phyloP scores from a whole-genome alignment of 2,113 vertebrate species.

The Ophthalmotilapia sp. region DNA sequence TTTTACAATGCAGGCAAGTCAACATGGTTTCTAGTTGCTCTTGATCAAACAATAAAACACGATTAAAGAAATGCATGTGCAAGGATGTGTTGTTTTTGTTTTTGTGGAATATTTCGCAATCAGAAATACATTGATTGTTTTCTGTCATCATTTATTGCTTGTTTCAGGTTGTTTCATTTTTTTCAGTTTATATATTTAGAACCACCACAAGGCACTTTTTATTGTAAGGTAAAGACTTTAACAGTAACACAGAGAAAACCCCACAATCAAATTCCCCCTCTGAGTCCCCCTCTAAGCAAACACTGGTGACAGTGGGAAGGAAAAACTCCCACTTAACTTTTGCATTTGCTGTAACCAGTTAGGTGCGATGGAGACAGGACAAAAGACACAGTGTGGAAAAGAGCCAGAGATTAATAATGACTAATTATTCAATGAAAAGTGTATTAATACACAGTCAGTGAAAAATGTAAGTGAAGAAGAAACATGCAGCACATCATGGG shows the following conservation, averaged over 20 bases:
- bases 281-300: neutral
- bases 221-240: neutral
- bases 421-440: neutral
- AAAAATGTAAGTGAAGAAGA: neutral
- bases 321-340: neutral
- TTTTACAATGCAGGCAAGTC: neutral
- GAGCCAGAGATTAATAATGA: neutral
- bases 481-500: neutral
- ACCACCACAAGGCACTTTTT: neutral
- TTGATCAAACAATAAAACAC: neutral
- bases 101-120: neutral
- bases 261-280: neutral
- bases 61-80: neutral
- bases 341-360: neutral
- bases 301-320: neutral
- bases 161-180: neutral
- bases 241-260: neutral
- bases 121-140: neutral
- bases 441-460: neutral
- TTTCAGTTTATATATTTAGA: neutral
- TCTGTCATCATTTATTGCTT: accelerated
- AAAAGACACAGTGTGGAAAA: neutral
- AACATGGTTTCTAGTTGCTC: neutral
- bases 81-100: neutral
- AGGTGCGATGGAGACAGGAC: neutral